Conservation (phyloP, 2,888 invertebrate species). For the Gerris lacustris region DNA sequence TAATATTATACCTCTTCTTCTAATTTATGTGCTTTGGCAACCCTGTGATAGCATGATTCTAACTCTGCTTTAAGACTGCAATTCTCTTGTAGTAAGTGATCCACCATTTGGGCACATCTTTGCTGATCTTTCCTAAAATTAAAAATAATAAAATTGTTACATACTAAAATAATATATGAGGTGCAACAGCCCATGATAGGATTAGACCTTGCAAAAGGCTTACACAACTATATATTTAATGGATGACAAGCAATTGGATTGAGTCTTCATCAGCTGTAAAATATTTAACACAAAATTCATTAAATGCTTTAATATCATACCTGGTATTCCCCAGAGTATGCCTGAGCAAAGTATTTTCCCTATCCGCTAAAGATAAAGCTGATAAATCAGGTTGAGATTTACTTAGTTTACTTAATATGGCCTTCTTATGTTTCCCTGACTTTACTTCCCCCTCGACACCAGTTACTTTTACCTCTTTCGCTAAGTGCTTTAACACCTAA, state of each 20-base stretch:
- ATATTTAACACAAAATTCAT: too few species aligned
- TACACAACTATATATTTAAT: too few species aligned
- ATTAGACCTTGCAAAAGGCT: too few species aligned
- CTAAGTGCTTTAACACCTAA: slow-evolving; percentile 63
- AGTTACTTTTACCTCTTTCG: slow-evolving; percentile 53
- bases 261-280: too few species aligned
- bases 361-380: slow-evolving; percentile 37
- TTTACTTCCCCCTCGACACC: slow-evolving; percentile 22
- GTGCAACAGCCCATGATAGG: too few species aligned
- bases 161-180: too few species aligned
- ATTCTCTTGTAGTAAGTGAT: slow-evolving; percentile 73
- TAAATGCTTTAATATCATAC: slow-evolving; percentile 14
- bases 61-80: slow-evolving; percentile 69
- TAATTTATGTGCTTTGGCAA: slow-evolving; percentile 66
- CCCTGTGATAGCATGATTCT: slow-evolving; percentile 67
- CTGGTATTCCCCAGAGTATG: slow-evolving; percentile 29
- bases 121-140: slow-evolving; percentile 31
- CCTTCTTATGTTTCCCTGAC: slow-evolving; percentile 5
- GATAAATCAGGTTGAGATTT: slow-evolving; percentile 76
- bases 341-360: slow-evolving; percentile 27
- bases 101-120: slow-evolving; percentile 54
- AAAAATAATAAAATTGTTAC: slow-evolving; percentile 9
- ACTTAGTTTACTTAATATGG: slow-evolving; percentile 33
- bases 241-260: too few species aligned
- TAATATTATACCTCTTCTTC: not conserved